A percentile compares a stretch with the other conserved stretches of the same genome.
These are phyloP conservation scores for Cryptocephalus primarius DNA, from an alignment of 2,888 invertebrate species.

Conservation along the genomic window DNA sequence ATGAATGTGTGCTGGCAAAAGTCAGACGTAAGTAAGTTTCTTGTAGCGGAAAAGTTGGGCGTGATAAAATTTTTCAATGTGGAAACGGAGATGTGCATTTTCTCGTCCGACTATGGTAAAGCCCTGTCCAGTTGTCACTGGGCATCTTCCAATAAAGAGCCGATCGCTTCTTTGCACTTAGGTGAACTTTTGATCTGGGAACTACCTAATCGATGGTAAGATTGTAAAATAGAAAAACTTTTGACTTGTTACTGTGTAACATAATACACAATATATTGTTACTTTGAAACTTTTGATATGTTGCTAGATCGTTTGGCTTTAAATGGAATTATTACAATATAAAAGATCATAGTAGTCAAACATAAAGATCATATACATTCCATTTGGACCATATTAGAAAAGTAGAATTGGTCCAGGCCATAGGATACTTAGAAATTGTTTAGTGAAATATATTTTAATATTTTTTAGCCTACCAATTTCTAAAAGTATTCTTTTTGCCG, in stretches of 20 bases:
- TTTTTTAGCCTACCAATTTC: constrained; percentile 47
- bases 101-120: constrained; percentile 52
- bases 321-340: too few species aligned
- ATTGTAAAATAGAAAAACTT: too few species aligned
- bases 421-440: too few species aligned
- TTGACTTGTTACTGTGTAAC: too few species aligned
- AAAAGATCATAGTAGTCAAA: too few species aligned
- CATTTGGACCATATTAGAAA: constrained; percentile 1
- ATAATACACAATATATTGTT: too few species aligned
- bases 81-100: constrained; percentile 50
- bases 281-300: too few species aligned
- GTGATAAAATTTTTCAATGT: constrained; percentile 62
- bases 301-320: too few species aligned
- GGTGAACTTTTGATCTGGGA: constrained; percentile 61
- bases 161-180: constrained; percentile 52
- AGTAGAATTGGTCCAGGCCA: too few species aligned
- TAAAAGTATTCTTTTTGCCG: constrained; percentile 48
- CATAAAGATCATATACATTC: too few species aligned
- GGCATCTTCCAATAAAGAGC: constrained; percentile 49
- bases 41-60: constrained; percentile 69
- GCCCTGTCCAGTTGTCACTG: constrained; percentile 61
- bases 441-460: neutral
- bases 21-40: constrained; percentile 56
- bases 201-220: constrained; percentile 51
- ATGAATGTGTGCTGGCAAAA: constrained; percentile 58